phyloP scores from a whole-genome alignment of 2,888 invertebrate genomes.

The Tromatobia lineatoria region DNA sequence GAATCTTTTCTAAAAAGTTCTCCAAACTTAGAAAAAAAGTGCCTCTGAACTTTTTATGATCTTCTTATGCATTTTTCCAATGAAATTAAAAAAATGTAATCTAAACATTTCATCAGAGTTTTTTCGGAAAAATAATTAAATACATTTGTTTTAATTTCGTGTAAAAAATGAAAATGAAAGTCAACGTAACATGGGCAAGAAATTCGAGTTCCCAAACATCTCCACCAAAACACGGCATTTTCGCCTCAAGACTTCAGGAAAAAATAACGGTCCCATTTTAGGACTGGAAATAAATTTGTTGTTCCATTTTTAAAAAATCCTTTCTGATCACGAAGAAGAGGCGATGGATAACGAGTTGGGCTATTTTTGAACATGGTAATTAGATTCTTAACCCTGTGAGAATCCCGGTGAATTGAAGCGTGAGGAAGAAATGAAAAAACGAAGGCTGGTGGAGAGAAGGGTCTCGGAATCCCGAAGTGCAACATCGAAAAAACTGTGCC shows the following conservation, averaged over 20 bases:
- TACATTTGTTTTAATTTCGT: too few relatives aligned
- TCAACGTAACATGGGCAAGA: too few relatives aligned
- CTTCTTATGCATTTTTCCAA: too few relatives aligned
- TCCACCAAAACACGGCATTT: background rate
- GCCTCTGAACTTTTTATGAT: too few relatives aligned
- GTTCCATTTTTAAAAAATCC: background rate
- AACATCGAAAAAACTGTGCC: slow-evolving; percentile 24
- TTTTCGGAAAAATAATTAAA: too few relatives aligned
- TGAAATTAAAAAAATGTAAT: too few relatives aligned
- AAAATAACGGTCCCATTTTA: background rate
- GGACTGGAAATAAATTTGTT: background rate
- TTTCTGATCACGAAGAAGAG: background rate
- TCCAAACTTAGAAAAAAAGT: too few relatives aligned
- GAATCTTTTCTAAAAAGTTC: too few relatives aligned
- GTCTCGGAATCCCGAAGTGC: slow-evolving; percentile 28
- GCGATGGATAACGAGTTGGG: background rate
- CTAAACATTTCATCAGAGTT: too few relatives aligned
- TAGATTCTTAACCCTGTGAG: background rate
- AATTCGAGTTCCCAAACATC: background rate
- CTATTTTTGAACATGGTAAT: slow-evolving; percentile 6
- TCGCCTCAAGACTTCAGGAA: background rate
- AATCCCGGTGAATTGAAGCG: background rate
- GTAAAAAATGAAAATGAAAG: too few relatives aligned
- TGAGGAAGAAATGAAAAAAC: slow-evolving; percentile 12
- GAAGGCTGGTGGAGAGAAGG: background rate